Percentiles rank a stretch among this genome's conserved stretches.
phyloP scores from a whole-genome alignment of 2,797 vertebrate genomes.

The Poecilia gillii region DNA sequence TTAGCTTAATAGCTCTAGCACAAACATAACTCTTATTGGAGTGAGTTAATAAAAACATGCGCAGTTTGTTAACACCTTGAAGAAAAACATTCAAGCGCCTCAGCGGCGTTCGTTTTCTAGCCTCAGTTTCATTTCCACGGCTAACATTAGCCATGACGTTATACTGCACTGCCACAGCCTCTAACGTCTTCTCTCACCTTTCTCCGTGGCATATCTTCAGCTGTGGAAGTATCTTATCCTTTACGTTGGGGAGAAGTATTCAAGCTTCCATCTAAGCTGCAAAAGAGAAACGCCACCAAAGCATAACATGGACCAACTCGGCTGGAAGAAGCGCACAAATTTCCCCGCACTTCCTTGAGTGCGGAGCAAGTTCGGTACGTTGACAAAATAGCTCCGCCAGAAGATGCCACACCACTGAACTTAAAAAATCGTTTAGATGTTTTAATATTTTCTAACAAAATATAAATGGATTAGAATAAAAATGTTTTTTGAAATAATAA shows the following conservation, averaged over 20 bases:
- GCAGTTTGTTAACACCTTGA: neutral
- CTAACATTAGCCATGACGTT: constrained; percentile 66
- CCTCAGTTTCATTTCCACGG: neutral
- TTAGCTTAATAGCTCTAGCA: constrained; percentile 41
- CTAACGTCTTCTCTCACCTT: constrained; percentile 66
- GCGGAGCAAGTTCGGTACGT: constrained; percentile 52
- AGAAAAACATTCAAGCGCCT: neutral
- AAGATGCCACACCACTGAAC: too few species aligned
- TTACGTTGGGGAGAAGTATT: neutral
- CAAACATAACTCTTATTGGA: neutral
- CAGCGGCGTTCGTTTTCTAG: fast-evolving
- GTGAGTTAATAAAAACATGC: neutral
- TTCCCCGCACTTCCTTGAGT: constrained; percentile 59
- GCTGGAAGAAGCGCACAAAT: constrained; percentile 55
- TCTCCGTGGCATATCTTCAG: constrained; percentile 73
- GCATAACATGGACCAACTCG: constrained; percentile 49
- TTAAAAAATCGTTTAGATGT: neutral
- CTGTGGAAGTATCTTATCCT: neutral
- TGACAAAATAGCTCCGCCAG: constrained; percentile 54
- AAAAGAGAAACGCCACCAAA: constrained; percentile 1
- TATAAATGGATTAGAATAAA: neutral
- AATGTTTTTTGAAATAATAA: neutral
- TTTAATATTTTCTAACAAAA: neutral
- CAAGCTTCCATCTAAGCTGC: neutral
- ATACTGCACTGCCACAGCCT: constrained; percentile 44